Percentiles rank a stretch among this genome's conserved stretches.
phyloP scores from a whole-genome alignment of 1,140 invertebrate species.

The Listronotus oregonensis region DNA sequence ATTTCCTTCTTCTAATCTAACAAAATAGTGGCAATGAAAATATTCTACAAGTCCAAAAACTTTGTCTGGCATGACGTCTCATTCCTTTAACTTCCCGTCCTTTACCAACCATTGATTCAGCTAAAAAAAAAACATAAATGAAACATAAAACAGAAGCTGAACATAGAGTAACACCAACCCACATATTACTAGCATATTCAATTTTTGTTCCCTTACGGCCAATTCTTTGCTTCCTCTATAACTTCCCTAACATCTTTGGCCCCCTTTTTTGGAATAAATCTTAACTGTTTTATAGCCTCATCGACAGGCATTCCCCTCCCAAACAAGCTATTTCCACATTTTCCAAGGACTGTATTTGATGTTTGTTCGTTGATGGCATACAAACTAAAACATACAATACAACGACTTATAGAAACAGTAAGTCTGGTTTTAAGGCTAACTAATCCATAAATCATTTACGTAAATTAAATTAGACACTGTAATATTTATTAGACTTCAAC shows the following conservation, averaged over 20 bases:
- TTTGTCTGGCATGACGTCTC: conserved; percentile 76
- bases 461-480: too few relatives aligned
- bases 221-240: conserved; percentile 87
- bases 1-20: conserved; percentile 92
- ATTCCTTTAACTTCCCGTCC: conserved; percentile 78
- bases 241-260: conserved; percentile 78
- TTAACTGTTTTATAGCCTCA: conserved; percentile 90
- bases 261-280: conserved; percentile 84
- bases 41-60: conserved; percentile 77
- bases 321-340: conserved; percentile 89
- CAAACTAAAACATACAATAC: conserved; percentile 67
- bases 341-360: conserved; percentile 91
- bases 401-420: too few relatives aligned
- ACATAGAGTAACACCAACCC: conserved; percentile 86
- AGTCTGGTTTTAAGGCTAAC: too few relatives aligned
- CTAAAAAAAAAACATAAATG: conserved; percentile 62
- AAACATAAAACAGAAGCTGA: too few relatives aligned
- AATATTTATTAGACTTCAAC: too few relatives aligned
- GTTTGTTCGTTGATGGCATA: conserved; percentile 81
- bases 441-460: too few relatives aligned
- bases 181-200: conserved; percentile 93
- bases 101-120: conserved; percentile 83
- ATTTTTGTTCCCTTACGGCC: conserved; percentile 90
- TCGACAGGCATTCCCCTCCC: conserved; percentile 88
- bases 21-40: conserved; percentile 85